Percentiles rank a stretch among this genome's conserved stretches.
Conservation (phyloP, 2,888 invertebrate genomes). For the Drosophila formosana region DNA sequence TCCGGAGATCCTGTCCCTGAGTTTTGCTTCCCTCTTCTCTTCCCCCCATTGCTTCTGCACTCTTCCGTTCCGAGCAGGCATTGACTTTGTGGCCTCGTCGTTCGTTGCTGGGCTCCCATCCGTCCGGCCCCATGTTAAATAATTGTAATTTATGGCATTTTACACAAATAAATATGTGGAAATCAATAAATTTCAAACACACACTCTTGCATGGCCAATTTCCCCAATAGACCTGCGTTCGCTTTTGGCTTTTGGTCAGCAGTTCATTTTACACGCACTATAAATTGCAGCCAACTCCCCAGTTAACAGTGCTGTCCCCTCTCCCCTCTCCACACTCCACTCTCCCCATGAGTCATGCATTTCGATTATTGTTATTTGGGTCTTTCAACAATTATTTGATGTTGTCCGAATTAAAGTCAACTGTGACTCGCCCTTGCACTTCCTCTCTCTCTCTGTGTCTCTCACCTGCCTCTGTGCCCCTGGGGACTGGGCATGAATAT, state of each 20-base stretch:
- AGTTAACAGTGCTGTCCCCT: background rate
- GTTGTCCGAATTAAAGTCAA: slow-evolving; percentile 56
- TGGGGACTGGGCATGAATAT: background rate
- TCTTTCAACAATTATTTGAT: slow-evolving; percentile 73
- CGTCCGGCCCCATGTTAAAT: slow-evolving; percentile 68
- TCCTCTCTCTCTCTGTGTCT: background rate
- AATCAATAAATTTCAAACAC: slow-evolving; percentile 74
- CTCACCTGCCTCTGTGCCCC: background rate
- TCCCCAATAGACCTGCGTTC: slow-evolving; percentile 51
- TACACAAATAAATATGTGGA: slow-evolving; percentile 77
- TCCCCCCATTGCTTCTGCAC: background rate
- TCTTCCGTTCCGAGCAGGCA: slow-evolving; percentile 19
- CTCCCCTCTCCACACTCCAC: background rate
- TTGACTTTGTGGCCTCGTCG: slow-evolving; percentile 54
- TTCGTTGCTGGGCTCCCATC: slow-evolving; percentile 7
- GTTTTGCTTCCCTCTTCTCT: too few relatives aligned
- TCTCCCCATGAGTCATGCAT: slow-evolving; percentile 40
- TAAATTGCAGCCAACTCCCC: slow-evolving; percentile 55
- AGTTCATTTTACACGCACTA: slow-evolving; percentile 68
- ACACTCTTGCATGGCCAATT: slow-evolving; percentile 43
- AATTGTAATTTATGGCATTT: slow-evolving; percentile 81
- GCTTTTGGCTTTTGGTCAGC: slow-evolving; percentile 65
- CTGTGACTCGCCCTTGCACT: slow-evolving; percentile 3
- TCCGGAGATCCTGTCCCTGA: slow-evolving; percentile 12
- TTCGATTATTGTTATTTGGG: slow-evolving; percentile 59